These are phyloP conservation scores for Hyperoodon ampullatus DNA, from an alignment of 2,113 vertebrate species.

Conservation along the genomic window DNA sequence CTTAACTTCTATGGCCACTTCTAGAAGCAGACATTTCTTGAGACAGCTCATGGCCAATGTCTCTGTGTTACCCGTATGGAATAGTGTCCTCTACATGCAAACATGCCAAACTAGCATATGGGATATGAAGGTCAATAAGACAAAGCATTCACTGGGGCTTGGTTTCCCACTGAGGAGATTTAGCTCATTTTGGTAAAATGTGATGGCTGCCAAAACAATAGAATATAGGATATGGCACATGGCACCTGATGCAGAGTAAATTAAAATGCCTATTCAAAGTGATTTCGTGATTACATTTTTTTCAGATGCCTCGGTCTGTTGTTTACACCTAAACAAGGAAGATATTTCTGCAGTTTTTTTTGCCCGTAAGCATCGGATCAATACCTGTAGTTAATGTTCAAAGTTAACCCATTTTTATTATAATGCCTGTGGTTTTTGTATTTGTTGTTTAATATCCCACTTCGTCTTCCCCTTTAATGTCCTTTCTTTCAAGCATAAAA, in stretches of 20 bases:
- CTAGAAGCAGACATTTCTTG: neutral
- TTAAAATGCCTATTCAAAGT: neutral
- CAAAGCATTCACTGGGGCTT: neutral
- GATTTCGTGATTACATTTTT: neutral
- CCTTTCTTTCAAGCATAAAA: slow-evolving; percentile 33
- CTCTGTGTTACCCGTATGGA: rapidly evolving
- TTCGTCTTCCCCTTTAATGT: slow-evolving; percentile 42
- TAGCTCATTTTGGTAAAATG: neutral
- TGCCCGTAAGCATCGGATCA: neutral
- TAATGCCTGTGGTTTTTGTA: neutral
- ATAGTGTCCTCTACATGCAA: neutral
- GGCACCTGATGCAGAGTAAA: neutral
- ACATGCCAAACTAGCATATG: rapidly evolving
- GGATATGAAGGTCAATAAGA: neutral
- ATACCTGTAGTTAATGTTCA: neutral
- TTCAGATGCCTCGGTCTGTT: neutral
- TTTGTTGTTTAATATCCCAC: slow-evolving; percentile 48
- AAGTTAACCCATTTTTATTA: slow-evolving; percentile 34
- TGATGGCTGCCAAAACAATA: neutral
- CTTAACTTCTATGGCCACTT: neutral
- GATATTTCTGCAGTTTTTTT: neutral
- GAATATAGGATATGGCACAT: rapidly evolving
- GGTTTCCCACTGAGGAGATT: neutral
- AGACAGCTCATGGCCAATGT: neutral
- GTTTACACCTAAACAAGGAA: neutral